phyloP scores from a whole-genome alignment of 2,797 vertebrate genomes.

The Alosa sapidissima region DNA sequence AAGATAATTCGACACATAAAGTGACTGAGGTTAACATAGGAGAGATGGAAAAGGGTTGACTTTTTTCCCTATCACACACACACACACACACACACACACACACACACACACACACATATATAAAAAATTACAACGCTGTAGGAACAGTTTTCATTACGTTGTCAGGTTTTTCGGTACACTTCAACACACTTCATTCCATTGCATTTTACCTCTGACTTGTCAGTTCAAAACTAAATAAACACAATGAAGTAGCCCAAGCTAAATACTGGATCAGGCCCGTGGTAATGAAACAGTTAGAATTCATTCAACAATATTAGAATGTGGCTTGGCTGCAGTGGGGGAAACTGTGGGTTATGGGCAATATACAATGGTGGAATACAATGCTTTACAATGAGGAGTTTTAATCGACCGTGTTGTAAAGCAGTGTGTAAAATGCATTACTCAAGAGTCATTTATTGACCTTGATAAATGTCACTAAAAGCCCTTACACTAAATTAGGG shows the following conservation, averaged over 20 bases:
- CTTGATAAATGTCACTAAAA: background rate
- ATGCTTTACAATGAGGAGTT: background rate
- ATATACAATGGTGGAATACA: background rate
- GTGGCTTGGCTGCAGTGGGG: background rate
- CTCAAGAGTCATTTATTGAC: background rate
- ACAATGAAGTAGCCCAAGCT: background rate
- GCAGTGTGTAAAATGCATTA: background rate
- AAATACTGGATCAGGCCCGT: background rate
- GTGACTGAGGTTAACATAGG: background rate
- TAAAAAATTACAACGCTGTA: background rate
- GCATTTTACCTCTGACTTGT: background rate
- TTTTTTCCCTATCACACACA: background rate
- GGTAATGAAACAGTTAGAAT: background rate
- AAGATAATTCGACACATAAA: background rate
- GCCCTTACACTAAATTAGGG: too few species aligned
- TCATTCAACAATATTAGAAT: background rate
- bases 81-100: background rate
- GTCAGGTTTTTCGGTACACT: background rate
- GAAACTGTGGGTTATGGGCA: background rate
- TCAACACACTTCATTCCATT: background rate
- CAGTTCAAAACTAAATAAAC: background rate
- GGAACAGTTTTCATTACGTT: background rate
- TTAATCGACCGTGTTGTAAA: background rate
- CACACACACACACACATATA: constrained; percentile 1
- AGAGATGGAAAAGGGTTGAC: background rate